A percentile compares a stretch with the other conserved stretches of the same genome.
These are phyloP conservation scores for Macrosteles quadrilineatus DNA, from an alignment of 1,140 invertebrate genomes.

Conservation along the genomic window DNA sequence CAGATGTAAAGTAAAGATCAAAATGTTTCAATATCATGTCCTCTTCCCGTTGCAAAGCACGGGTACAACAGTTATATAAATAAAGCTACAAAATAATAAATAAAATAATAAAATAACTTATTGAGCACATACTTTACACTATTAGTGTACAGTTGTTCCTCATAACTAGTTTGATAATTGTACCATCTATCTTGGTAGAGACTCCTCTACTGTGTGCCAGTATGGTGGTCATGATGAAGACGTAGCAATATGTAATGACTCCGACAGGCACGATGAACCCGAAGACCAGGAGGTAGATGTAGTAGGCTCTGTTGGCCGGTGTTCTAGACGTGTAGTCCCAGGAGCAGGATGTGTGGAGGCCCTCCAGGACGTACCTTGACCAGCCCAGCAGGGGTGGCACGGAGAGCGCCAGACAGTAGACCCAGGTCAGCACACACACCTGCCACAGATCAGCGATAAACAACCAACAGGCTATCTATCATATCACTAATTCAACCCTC, in stretches of 20 bases:
- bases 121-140: too few species aligned
- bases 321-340: conserved; percentile 57
- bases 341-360: conserved; percentile 58
- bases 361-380: conserved; percentile 56
- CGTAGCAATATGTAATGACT: conserved; percentile 55
- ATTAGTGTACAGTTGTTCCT: too few species aligned
- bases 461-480: too few species aligned
- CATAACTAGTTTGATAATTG: too few species aligned
- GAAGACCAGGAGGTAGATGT: conserved; percentile 54
- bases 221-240: conserved; percentile 49
- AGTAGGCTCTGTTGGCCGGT: conserved; percentile 51
- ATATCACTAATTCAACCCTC: too few species aligned
- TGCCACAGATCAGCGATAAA: conserved; percentile 39
- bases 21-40: too few species aligned
- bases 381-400: conserved; percentile 58
- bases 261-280: conserved; percentile 55
- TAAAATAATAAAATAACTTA: too few species aligned
- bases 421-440: conserved; percentile 54
- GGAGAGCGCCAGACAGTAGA: conserved; percentile 53
- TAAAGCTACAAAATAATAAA: too few species aligned
- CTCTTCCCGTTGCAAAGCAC: too few species aligned
- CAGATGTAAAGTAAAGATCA: too few species aligned
- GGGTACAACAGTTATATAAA: too few species aligned
- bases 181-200: conserved; percentile 41
- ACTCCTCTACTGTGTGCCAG: conserved; percentile 53